These are phyloP conservation scores for Glyptemys insculpta DNA, from an alignment of 2,797 vertebrate species.

Conservation along the genomic window DNA sequence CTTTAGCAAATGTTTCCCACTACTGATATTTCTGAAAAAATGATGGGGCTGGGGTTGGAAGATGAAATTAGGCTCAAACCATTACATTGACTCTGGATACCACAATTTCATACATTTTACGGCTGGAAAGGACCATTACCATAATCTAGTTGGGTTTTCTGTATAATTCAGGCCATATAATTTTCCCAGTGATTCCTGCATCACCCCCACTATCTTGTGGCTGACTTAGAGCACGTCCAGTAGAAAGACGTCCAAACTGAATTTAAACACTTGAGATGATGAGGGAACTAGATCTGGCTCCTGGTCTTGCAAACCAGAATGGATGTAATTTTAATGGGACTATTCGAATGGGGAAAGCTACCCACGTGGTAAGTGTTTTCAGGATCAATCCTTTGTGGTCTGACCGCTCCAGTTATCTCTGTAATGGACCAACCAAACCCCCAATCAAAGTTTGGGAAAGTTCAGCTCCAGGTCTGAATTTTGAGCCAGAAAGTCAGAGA, in stretches of 20 bases:
- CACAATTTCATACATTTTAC: neutral
- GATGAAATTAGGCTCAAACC: neutral
- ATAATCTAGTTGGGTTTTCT: fast-evolving
- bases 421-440: neutral
- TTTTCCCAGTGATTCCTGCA: neutral
- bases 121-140: neutral
- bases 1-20: neutral
- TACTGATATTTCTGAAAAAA: neutral
- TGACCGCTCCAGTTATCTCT: neutral
- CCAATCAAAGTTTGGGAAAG: neutral
- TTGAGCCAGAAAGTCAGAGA: neutral
- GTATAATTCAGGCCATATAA: neutral
- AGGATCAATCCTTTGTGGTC: neutral
- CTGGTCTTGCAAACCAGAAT: neutral
- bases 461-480: neutral
- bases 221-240: neutral
- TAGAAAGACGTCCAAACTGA: neutral
- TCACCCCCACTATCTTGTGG: neutral
- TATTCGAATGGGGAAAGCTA: neutral
- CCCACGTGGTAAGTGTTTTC: neutral
- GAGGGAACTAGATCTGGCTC: neutral
- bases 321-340: neutral
- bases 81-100: neutral
- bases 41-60: neutral
- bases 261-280: neutral